phyloP scores from a whole-genome alignment of 2,888 invertebrate genomes.

The Acrocyrtus sp. region DNA sequence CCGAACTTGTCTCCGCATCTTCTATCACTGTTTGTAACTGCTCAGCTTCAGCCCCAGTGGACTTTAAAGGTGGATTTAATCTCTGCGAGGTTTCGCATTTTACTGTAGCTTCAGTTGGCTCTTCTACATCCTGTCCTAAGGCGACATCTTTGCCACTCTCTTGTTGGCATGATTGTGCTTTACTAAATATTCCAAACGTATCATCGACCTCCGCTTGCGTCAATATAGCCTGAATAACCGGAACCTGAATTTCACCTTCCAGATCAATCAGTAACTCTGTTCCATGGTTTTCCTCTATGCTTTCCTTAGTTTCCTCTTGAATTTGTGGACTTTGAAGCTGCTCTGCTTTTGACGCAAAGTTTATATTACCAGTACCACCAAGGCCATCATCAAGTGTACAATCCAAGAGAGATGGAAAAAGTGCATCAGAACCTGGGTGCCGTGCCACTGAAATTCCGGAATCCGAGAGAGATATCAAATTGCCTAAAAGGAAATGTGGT shows the following conservation, averaged over 20 bases:
- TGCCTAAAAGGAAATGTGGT: slow-evolving; percentile 18
- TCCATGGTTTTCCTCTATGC: background rate
- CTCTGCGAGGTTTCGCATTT: background rate
- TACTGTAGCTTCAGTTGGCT: background rate
- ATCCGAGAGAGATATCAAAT: slow-evolving; percentile 28
- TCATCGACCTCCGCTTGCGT: slow-evolving; percentile 56
- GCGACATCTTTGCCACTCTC: background rate
- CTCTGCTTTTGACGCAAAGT: no score
- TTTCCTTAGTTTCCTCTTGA: background rate
- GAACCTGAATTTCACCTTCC: slow-evolving; percentile 42
- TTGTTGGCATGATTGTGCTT: slow-evolving; percentile 17
- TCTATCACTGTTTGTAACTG: no score
- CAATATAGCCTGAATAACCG: slow-evolving; percentile 38
- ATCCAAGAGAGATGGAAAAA: no score
- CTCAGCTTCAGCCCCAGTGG: background rate
- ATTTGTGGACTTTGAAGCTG: no score
- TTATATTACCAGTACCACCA: background rate
- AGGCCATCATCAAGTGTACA: background rate
- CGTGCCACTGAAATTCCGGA: slow-evolving; percentile 5
- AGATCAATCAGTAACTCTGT: slow-evolving; percentile 53
- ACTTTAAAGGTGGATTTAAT: background rate
- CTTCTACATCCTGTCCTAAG: background rate
- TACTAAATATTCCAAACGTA: slow-evolving; percentile 55
- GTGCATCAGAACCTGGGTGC: background rate
- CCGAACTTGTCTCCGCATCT: no score